Evolutionary conservation across 2,797 vertebrate species (phyloP), one percentile per base, ranked within the genome.

Genomic region (Corythornis leucogaster): DNA sequence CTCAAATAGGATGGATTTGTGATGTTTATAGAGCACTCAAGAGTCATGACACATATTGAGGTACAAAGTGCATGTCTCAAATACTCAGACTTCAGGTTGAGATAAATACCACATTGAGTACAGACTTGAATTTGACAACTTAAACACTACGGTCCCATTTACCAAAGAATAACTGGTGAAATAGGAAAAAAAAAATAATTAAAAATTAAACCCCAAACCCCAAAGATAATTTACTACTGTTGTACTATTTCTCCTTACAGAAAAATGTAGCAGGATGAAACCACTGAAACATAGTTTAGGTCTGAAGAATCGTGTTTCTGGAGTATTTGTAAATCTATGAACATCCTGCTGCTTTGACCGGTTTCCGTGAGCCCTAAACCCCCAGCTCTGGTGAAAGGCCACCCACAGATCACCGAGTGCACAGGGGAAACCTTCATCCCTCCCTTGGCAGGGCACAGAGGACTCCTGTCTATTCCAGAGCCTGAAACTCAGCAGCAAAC

Each of bases 221-320:
- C 69, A 68, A 57, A 90, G 82, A 93, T 82, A 92, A 95, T 94
- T 95, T 95, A 92, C 84, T 93, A 30, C 89, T 40, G 71, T 82
- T 92, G 57, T 80, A 80, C 61, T 87, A 70, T 89, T 92, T 92
- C 78, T 94, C 71, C 73, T 88, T 85, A 74, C 86, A 93, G 86
- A 93, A 94, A 95, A 93, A 85, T 87, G 53, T 90, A 88, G 85
- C 45, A 70, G 75, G 88, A 92, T 93, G 78, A 95, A 96, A 95
- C 88, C 86, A 93, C 92, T 87, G 90, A 89, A 93, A 89, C 80
- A 92, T 87, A 94, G 75, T 89, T 95, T 90, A 92, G 81, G 81
- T 93, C 92, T 94, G 84, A 93, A 93, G 92, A 95, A 71, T 50
- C 12, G 28, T 92, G 90, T 93, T 94, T 85, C 89, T 85, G 77